Conservation (phyloP, 1,140 invertebrate species). For the Leptonema lineaticorne region DNA sequence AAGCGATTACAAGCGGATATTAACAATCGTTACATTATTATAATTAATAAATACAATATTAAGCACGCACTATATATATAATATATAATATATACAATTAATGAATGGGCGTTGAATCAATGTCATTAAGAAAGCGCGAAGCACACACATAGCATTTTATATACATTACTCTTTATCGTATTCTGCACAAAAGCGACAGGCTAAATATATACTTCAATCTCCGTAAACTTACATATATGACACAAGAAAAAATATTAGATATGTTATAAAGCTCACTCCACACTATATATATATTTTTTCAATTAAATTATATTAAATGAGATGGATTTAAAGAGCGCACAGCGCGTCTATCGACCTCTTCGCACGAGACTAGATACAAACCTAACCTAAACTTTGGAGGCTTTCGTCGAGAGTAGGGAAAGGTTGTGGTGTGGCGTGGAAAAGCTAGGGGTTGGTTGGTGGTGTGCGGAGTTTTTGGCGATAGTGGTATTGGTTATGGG, state of each 20-base stretch:
- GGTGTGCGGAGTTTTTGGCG: too few species aligned
- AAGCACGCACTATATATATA: neutral
- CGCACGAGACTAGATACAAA: conserved; percentile 38
- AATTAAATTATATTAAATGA: neutral
- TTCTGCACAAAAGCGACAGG: neutral
- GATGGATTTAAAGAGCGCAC: conserved; percentile 2
- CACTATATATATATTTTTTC: neutral
- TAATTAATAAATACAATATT: neutral
- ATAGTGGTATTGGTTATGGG: too few species aligned
- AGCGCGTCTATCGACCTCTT: conserved; percentile 40
- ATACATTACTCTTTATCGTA: neutral
- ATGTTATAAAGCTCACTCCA: too few species aligned
- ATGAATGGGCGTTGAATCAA: too few species aligned
- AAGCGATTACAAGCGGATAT: neutral
- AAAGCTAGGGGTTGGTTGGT: too few species aligned
- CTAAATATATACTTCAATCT: neutral
- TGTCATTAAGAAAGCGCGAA: neutral
- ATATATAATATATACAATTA: neutral
- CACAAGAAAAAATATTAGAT: too few species aligned
- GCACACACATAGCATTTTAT: neutral
- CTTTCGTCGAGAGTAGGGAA: conserved; percentile 14
- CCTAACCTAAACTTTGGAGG: conserved; percentile 35
- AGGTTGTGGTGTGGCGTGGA: neutral
- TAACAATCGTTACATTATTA: neutral
- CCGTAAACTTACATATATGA: neutral